A percentile compares a stretch with the other conserved stretches of the same genome.
Evolutionary conservation across 1,140 invertebrate genomes (phyloP).

Genomic region (Charaxes varanes): DNA sequence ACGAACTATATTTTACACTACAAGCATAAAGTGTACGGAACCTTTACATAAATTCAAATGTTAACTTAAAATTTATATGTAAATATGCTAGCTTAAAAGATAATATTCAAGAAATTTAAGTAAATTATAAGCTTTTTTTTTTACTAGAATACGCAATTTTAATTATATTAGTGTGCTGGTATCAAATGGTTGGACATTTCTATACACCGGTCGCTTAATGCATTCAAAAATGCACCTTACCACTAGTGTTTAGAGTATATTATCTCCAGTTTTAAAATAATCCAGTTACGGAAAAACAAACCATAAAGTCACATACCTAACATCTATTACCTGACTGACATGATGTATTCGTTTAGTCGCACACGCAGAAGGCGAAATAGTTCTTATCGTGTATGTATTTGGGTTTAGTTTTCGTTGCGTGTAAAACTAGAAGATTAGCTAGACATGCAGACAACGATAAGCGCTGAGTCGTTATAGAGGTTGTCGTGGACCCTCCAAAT

Average conservation of each 20-base stretch:
- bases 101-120: too few species aligned
- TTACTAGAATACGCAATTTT: too few species aligned
- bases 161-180: too few species aligned
- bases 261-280: constrained; percentile 2
- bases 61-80: too few species aligned
- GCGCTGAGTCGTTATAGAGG: constrained; percentile 59
- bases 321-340: constrained; percentile 7
- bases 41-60: too few species aligned
- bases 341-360: background rate
- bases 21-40: too few species aligned
- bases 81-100: too few species aligned
- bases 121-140: too few species aligned
- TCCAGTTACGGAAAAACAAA: constrained; percentile 17
- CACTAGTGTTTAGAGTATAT: background rate
- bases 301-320: constrained; percentile 3
- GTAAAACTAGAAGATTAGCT: constrained; percentile 45
- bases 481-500: constrained; percentile 62
- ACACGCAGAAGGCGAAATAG: background rate
- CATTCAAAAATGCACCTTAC: constrained; percentile 1
- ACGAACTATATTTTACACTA: too few species aligned
- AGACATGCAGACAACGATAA: constrained; percentile 60
- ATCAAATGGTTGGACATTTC: too few species aligned
- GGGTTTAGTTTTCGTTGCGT: constrained; percentile 30
- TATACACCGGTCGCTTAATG: too few species aligned
- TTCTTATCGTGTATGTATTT: constrained; percentile 12